These are phyloP conservation scores for Embidobia sp. DNA, from an alignment of 2,888 invertebrate genomes.

Conservation along the genomic window DNA sequence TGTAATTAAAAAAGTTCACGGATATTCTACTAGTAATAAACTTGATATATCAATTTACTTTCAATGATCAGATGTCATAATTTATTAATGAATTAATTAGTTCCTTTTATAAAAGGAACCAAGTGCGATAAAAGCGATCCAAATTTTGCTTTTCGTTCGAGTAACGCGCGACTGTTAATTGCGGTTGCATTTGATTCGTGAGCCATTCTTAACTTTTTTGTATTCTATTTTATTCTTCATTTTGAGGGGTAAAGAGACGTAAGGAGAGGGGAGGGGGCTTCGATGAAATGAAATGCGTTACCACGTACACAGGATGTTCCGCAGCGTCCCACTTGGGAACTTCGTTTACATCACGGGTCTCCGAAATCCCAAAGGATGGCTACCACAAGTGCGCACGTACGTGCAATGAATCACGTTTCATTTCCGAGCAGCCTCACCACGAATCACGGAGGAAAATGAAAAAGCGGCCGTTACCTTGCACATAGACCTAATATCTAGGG, in stretches of 20 bases:
- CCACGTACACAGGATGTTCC: constrained; percentile 70
- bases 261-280: constrained; percentile 13
- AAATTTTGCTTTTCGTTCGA: too few relatives aligned
- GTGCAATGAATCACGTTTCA: constrained; percentile 72
- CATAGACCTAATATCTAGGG: constrained; percentile 39
- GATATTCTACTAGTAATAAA: too few relatives aligned
- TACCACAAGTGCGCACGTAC: constrained; percentile 68
- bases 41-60: too few relatives aligned
- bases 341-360: constrained; percentile 70
- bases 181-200: too few relatives aligned
- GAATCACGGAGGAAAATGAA: constrained; percentile 62
- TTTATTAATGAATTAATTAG: too few relatives aligned
- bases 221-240: constrained; percentile 30
- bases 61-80: too few relatives aligned
- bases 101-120: too few relatives aligned
- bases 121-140: too few relatives aligned
- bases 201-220: too few relatives aligned
- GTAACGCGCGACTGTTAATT: too few relatives aligned
- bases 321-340: constrained; percentile 67
- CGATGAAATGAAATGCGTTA: constrained; percentile 73
- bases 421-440: constrained; percentile 55
- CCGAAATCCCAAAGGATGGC: constrained; percentile 71
- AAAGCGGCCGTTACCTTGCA: constrained; percentile 48
- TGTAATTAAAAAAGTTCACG: too few relatives aligned
- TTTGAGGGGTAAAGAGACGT: constrained; percentile 18